Percentiles rank a stretch among this genome's conserved stretches.
phyloP scores from a whole-genome alignment of 2,888 invertebrate species.

The Drepana falcataria region DNA sequence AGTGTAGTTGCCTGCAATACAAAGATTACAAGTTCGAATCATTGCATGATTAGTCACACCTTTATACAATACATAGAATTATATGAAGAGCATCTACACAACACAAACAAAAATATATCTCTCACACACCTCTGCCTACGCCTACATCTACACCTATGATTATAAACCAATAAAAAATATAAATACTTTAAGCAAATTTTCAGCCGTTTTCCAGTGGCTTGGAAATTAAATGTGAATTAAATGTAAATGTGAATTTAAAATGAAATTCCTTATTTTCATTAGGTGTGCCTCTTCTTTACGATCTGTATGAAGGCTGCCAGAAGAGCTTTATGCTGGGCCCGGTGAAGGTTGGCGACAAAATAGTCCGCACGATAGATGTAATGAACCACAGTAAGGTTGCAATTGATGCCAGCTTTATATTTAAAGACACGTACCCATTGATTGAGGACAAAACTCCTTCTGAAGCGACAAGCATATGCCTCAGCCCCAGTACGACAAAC shows the following conservation, averaged over 20 bases:
- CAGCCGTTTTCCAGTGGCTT: too few species aligned
- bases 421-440: slow-evolving; percentile 66
- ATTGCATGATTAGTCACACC: too few species aligned
- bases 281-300: slow-evolving; percentile 65
- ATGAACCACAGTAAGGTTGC: slow-evolving; percentile 77
- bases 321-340: slow-evolving; percentile 65
- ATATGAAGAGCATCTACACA: too few species aligned
- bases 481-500: slow-evolving; percentile 33
- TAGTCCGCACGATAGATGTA: slow-evolving; percentile 74
- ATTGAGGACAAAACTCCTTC: slow-evolving; percentile 49
- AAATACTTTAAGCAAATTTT: too few species aligned
- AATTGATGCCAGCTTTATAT: slow-evolving; percentile 73
- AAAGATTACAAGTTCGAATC: too few species aligned
- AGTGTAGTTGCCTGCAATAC: too few species aligned
- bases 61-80: too few species aligned
- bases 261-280: neutral
- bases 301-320: slow-evolving; percentile 70
- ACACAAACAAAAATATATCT: too few species aligned
- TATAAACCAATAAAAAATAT: too few species aligned
- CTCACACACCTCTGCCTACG: too few species aligned
- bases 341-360: slow-evolving; percentile 70
- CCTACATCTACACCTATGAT: too few species aligned
- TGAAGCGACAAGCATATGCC: slow-evolving; percentile 59
- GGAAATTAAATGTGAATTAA: too few species aligned
- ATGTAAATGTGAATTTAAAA: neutral